Conservation (phyloP, 1,140 invertebrate genomes). For the Plectrocnemia conspersa region DNA sequence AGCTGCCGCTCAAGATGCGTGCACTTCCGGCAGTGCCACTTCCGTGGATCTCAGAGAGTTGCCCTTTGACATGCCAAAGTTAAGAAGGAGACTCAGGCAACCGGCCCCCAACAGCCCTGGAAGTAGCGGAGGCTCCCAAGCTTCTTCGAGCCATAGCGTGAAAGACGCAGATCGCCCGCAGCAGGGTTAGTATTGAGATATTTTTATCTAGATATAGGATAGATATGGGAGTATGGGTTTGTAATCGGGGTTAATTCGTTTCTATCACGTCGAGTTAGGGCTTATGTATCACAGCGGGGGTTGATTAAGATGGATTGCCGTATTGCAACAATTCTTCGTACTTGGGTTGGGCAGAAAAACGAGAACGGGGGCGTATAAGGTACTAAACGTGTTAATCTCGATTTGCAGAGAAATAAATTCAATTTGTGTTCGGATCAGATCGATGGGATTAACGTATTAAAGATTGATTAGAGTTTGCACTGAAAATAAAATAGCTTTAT, state of each 20-base stretch:
- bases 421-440: no score
- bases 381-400: no score
- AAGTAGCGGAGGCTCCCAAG: slow-evolving; percentile 63
- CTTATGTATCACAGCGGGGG: slow-evolving; percentile 13
- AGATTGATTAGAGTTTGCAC: no score
- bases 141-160: slow-evolving; percentile 73
- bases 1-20: slow-evolving; percentile 54
- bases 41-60: slow-evolving; percentile 72
- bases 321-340: slow-evolving; percentile 22
- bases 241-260: slow-evolving; percentile 32
- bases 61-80: slow-evolving; percentile 86
- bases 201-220: not conserved
- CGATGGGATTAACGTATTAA: no score
- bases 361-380: no score
- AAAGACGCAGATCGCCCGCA: slow-evolving; percentile 61
- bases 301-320: slow-evolving; percentile 51
- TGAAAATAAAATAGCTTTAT: no score
- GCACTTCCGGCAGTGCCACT: slow-evolving; percentile 65
- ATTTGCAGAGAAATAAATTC: no score
- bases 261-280: slow-evolving; percentile 36
- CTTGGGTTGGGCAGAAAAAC: slow-evolving; percentile 11
- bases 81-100: slow-evolving; percentile 64
- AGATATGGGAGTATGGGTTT: not conserved
- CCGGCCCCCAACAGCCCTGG: slow-evolving; percentile 47
- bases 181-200: slow-evolving; percentile 7